Evolutionary conservation across 2,797 vertebrate species (phyloP).

Genomic region (Lithobates pipiens): DNA sequence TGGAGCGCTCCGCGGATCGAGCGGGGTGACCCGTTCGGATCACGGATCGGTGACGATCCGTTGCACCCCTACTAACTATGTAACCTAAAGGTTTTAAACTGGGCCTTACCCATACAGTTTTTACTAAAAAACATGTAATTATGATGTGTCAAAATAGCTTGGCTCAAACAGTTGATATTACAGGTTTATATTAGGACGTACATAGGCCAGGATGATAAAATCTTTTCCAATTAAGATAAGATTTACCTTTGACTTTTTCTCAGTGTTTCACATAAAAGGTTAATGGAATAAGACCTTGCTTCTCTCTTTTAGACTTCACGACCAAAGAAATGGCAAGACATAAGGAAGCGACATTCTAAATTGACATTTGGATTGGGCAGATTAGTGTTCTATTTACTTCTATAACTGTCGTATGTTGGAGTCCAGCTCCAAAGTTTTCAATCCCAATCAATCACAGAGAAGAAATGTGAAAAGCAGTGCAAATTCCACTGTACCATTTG

Average conservation of each 20-base stretch:
- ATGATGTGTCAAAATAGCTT: neutral
- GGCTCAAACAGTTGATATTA: slow-evolving; percentile 10
- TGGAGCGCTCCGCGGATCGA: too few relatives aligned
- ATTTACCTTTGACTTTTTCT: slow-evolving; percentile 37
- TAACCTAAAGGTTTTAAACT: neutral
- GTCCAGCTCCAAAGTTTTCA: neutral
- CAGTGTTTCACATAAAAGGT: slow-evolving; percentile 38
- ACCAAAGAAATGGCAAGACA: slow-evolving; percentile 13
- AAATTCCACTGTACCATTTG: neutral
- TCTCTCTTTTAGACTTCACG: slow-evolving; percentile 20
- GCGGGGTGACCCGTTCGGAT: too few relatives aligned
- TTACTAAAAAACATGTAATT: slow-evolving; percentile 10
- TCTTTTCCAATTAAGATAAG: slow-evolving; percentile 52
- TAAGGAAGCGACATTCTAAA: slow-evolving; percentile 15
- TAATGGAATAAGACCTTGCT: slow-evolving; percentile 49
- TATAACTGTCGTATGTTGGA: neutral
- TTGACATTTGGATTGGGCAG: slow-evolving; percentile 47
- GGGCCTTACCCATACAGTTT: neutral
- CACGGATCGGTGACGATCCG: too few relatives aligned
- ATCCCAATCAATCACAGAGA: slow-evolving; percentile 1
- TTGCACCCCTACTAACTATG: too few relatives aligned
- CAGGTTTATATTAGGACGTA: slow-evolving; percentile 9
- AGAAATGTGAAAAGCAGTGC: neutral
- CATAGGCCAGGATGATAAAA: slow-evolving; percentile 28
- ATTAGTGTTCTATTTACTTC: slow-evolving; percentile 18